A percentile compares a stretch with the other conserved stretches of the same genome.
Conservation (phyloP, 1,140 invertebrate genomes). For the Steinernema feltiae region DNA sequence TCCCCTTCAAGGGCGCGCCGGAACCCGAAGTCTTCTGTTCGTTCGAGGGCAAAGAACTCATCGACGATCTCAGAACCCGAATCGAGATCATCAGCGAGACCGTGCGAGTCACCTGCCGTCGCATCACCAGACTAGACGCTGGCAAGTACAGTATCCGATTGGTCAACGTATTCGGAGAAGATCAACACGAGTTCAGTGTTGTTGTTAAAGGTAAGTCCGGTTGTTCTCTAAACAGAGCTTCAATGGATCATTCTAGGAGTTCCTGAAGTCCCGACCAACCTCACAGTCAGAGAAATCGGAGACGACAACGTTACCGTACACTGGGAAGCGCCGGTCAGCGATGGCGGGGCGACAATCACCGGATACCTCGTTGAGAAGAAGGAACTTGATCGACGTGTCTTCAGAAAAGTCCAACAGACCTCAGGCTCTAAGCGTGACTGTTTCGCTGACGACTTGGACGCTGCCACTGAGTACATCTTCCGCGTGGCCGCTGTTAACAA, state of each 20-base stretch:
- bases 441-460: conserved; percentile 49
- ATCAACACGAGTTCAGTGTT: conserved; percentile 67
- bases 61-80: conserved; percentile 40
- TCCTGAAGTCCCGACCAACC: conserved; percentile 77
- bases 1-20: conserved; percentile 24
- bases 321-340: conserved; percentile 81
- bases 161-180: conserved; percentile 86
- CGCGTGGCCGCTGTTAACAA: conserved; percentile 54
- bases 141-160: conserved; percentile 82
- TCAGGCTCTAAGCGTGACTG: conserved; percentile 37
- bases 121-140: conserved; percentile 65
- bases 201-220: not conserved
- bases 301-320: conserved; percentile 92
- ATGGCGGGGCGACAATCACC: conserved; percentile 86
- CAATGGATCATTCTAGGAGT: conserved; percentile 63
- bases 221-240: not conserved
- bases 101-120: conserved; percentile 36
- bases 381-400: conserved; percentile 76
- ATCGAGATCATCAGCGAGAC: conserved; percentile 45
- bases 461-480: conserved; percentile 46
- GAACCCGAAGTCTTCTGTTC: conserved; percentile 48
- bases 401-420: conserved; percentile 42
- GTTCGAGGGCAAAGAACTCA: conserved; percentile 43
- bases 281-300: conserved; percentile 84
- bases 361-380: conserved; percentile 86